These are phyloP conservation scores for Fistularia tabacaria DNA, from an alignment of 2,797 vertebrate genomes.

Conservation along the genomic window DNA sequence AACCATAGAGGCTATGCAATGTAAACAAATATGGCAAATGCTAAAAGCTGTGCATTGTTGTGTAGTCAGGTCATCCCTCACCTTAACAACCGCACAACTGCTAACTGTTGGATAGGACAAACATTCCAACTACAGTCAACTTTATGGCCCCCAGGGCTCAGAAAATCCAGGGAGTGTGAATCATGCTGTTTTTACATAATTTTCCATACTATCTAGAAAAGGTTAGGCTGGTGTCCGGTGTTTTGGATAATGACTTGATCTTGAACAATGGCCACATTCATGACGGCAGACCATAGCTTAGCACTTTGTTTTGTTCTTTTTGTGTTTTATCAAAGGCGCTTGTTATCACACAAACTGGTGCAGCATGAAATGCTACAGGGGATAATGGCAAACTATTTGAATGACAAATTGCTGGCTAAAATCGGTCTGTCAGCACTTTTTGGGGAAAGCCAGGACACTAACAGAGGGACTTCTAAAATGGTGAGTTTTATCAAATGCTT, in stretches of 20 bases:
- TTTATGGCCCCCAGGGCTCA: slow-evolving; percentile 40
- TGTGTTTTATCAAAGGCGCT: slow-evolving; percentile 71
- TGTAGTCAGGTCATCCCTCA: slow-evolving; percentile 41
- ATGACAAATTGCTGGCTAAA: slow-evolving; percentile 75
- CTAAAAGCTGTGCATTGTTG: slow-evolving; percentile 44
- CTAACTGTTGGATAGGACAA: slow-evolving; percentile 28
- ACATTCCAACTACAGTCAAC: slow-evolving; percentile 39
- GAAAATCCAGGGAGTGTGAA: slow-evolving; percentile 58
- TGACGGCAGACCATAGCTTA: slow-evolving; percentile 61
- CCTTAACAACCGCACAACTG: slow-evolving; percentile 50
- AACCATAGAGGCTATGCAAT: slow-evolving; percentile 15
- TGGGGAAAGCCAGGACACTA: slow-evolving; percentile 35
- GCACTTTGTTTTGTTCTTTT: slow-evolving; percentile 66
- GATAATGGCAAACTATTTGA: slow-evolving; percentile 73
- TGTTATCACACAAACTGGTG: slow-evolving; percentile 57
- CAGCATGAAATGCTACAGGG: slow-evolving; percentile 59
- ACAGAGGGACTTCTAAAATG: slow-evolving; percentile 25
- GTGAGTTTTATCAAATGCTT: slow-evolving; percentile 24
- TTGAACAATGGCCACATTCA: slow-evolving; percentile 76
- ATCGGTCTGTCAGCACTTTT: slow-evolving; percentile 48
- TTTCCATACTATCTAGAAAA: slow-evolving; percentile 75
- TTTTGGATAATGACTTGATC: slow-evolving; percentile 71
- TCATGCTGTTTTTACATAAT: slow-evolving; percentile 77
- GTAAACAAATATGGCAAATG: slow-evolving; percentile 62
- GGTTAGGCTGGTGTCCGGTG: slow-evolving; percentile 66